Base-by-base conservation (phyloP, 2,113 vertebrate species). In the Zapus hudsonius region DNA sequence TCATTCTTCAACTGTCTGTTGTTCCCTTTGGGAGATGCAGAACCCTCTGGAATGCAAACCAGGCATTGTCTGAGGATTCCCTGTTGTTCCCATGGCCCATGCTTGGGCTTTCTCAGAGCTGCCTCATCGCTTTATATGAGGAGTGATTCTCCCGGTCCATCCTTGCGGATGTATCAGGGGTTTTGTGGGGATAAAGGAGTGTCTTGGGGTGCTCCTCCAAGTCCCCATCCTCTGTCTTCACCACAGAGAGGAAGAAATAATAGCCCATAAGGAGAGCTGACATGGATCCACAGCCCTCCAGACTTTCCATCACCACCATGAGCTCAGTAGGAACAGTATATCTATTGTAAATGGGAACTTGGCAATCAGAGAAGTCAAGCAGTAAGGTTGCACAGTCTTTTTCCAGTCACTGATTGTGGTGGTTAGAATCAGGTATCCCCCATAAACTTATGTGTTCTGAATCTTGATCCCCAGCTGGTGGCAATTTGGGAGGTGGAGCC, bases 1-100 rank as follows among this genome's bases (percentile, higher is more conserved):
- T n/a, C n/a, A n/a, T n/a, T n/a, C n/a, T n/a, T n/a, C n/a, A n/a
- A n/a, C n/a, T n/a, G n/a, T n/a, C n/a, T n/a, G n/a, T n/a, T n/a
- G 86, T 73, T 95, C 79, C 80, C 83, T 88, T 87, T 86, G 79
- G 84, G 72, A 84, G 80, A 13, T 40, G 79, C 84, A n/a, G 55
- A 40, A 74, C 82, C 87, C 90, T 87, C 66, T 13, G 19, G 69
- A 82, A 95, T 92, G 76, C 83, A 87, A 64, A 94, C 85, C 2
- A 70, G 92, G 20, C 36, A 10, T 40, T 76, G 91, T 75, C 79
- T 91, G 87, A 47, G 36, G 57, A 22, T 59, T 64, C 78, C 31
- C 2, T 38, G 19, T 63, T 63, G 57, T 15, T 20, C 16, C 4
- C 57, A 19, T 20, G 15, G 16, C 61, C 22, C 61, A 63, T 7